phyloP scores from a whole-genome alignment of 2,113 vertebrate species.

The Chaetura pelagica region DNA sequence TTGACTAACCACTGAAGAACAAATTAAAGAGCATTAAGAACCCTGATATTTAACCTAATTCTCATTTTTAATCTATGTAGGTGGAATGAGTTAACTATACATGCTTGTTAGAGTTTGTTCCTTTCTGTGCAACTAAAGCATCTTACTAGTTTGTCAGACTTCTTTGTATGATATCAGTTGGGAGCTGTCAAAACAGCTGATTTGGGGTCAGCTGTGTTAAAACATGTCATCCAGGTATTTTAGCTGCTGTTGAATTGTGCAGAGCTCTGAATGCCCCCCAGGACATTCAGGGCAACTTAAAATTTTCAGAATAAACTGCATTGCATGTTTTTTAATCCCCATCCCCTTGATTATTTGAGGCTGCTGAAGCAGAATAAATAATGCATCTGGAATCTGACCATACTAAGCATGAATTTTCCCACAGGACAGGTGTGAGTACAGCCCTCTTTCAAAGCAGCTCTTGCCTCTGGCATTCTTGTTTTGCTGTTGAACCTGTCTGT shows the following conservation, averaged over 20 bases:
- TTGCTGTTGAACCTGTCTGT: slow-evolving; percentile 33
- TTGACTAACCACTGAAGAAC: neutral
- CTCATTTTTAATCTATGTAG: neutral
- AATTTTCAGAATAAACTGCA: neutral
- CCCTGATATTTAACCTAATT: neutral
- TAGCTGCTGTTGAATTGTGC: neutral
- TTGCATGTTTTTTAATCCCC: neutral
- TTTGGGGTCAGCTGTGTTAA: neutral
- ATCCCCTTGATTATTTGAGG: neutral
- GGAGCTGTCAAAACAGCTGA: neutral
- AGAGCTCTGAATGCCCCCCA: neutral
- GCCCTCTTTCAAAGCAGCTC: neutral
- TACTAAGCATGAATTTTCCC: neutral
- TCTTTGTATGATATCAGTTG: neutral
- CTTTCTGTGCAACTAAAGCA: neutral
- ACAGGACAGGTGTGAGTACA: neutral
- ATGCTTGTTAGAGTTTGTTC: neutral
- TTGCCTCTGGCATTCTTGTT: neutral
- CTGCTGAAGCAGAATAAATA: neutral
- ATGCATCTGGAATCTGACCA: neutral
- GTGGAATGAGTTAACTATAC: neutral
- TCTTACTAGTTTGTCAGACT: neutral
- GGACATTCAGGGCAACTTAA: neutral
- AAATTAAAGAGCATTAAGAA: neutral
- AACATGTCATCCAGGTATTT: neutral